A percentile compares a stretch with the other conserved stretches of the same genome.
These are phyloP conservation scores for Forbesichthys papilliferus DNA, from an alignment of 2,113 vertebrate species.

Conservation along the genomic window DNA sequence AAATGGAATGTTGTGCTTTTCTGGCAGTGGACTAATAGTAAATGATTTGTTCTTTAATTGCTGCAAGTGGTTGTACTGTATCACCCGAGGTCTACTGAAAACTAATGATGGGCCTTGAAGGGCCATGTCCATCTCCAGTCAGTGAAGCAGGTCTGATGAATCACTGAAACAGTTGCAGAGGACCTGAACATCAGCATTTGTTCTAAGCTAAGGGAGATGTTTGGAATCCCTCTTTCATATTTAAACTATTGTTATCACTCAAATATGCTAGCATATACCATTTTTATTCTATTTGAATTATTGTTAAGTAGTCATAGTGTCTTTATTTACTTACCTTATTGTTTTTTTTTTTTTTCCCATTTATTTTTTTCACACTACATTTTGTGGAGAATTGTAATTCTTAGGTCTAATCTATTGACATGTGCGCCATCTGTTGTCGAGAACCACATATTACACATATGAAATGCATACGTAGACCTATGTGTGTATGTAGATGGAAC, in stretches of 20 bases:
- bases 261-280: too few relatives aligned
- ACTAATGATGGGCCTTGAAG: neutral
- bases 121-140: neutral
- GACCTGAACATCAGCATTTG: neutral
- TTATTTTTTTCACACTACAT: too few relatives aligned
- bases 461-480: neutral
- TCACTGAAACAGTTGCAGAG: neutral
- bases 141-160: neutral
- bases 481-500: constrained; percentile 21
- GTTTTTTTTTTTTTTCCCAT: too few relatives aligned
- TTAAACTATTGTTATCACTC: too few relatives aligned
- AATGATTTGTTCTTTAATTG: neutral
- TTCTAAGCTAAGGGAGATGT: neutral
- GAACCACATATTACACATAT: neutral
- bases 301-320: too few relatives aligned
- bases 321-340: too few relatives aligned
- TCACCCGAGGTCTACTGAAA: neutral
- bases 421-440: constrained; percentile 59
- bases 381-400: too few relatives aligned
- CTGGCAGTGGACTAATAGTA: too few relatives aligned
- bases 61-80: neutral
- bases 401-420: constrained; percentile 3
- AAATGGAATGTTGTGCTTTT: too few relatives aligned
- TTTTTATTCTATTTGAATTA: too few relatives aligned
- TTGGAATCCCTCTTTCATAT: neutral